Base-by-base conservation (phyloP, 2,113 vertebrate species). In the Mustela nigripes region DNA sequence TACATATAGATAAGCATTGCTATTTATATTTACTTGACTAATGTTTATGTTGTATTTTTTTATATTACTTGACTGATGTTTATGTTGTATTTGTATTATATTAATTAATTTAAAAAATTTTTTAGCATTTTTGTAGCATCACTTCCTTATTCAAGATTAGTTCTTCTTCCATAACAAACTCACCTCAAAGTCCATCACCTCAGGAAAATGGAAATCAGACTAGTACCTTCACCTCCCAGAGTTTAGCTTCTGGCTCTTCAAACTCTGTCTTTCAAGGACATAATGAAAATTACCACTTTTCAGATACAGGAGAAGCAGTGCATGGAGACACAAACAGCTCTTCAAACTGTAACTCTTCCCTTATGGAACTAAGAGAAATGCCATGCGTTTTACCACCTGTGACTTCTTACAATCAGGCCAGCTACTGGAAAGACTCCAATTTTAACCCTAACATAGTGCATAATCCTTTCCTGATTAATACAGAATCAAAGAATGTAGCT, bases 111-210 rank as follows among this genome's bases (percentile, higher is more conserved):
- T 93, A 91, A 82, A 36, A 50, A 26, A 1, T 28, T 93, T 95
- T 99, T 96, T 96, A 99, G 99, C 98, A 99, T 97, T 99, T 99
- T 98, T 99, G 98, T 98, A 99, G 99, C 71, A 99, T 98, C 24
- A 98, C 99, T n/a, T 99, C 99, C 65, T 98, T 98, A 24, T 99
- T 98, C 98, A 98, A 96, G 84, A 96, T 95, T 88, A 98, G 85
- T 69, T 24, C 91, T 97, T 91, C 97, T 60, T 36, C 96, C 58
- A 50, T 78, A 56, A 93, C 91, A 81, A 93, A 96, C 96, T 92
- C 80, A 91, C 50, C 74, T 96, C 71, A 81, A 92, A 96, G 95
- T 95, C 31, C 7, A 89, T 67, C 73, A 91, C 85, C 93, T 97
- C 26, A 8, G 85, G 94, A 95, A 97, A 98, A 96, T 1, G 22